These are phyloP conservation scores for Odontothrips loti DNA, from an alignment of 2,888 invertebrate genomes.

Conservation along the genomic window DNA sequence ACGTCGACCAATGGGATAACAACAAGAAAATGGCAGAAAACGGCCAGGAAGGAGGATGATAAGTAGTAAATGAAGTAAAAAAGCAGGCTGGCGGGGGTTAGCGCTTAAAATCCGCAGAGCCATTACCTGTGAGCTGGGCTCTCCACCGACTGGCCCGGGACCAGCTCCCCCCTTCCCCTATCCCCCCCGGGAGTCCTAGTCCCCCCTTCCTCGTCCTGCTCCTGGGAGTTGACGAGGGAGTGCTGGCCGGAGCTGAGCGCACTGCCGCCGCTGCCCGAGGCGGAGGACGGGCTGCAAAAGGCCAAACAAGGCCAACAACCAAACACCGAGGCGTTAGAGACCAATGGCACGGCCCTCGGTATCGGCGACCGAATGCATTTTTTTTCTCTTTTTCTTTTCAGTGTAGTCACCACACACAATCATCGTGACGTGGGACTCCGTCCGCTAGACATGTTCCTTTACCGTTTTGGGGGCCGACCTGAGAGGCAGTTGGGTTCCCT, in stretches of 20 bases:
- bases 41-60: neutral
- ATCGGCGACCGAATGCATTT: too few species aligned
- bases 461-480: too few species aligned
- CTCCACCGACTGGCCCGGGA: slow-evolving; percentile 26
- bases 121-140: slow-evolving; percentile 20
- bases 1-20: neutral
- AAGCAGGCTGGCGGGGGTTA: slow-evolving; percentile 7
- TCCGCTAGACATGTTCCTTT: too few species aligned
- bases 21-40: slow-evolving; percentile 21
- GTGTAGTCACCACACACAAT: too few species aligned
- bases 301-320: neutral
- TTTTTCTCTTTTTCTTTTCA: too few species aligned
- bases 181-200: slow-evolving; percentile 13
- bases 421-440: too few species aligned
- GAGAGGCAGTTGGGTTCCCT: too few species aligned
- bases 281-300: slow-evolving; percentile 14
- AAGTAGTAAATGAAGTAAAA: slow-evolving; percentile 28
- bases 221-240: slow-evolving; percentile 32
- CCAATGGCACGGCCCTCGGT: too few species aligned
- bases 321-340: too few species aligned
- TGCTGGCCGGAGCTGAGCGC: neutral
- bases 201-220: slow-evolving; percentile 28
- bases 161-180: slow-evolving; percentile 30
- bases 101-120: neutral
- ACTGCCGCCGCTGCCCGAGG: slow-evolving; percentile 20